Evolutionary conservation across 2,113 vertebrate genomes (phyloP).

Genomic region (Tenebrosternarchus preto): DNA sequence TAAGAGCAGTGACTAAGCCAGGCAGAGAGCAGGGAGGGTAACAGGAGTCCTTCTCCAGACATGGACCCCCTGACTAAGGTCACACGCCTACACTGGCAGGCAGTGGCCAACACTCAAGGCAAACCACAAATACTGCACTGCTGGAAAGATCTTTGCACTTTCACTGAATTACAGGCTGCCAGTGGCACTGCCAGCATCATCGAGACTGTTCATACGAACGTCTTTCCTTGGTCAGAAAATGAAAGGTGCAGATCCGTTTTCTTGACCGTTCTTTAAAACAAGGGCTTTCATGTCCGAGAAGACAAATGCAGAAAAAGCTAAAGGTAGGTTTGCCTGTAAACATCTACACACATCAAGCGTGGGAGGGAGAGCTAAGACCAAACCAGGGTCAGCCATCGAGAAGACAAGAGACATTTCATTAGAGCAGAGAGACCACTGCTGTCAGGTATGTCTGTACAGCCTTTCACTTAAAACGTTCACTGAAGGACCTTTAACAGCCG

Average conservation of each 20-base stretch:
- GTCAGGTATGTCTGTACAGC: neutral
- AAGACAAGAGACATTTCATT: constrained; percentile 17
- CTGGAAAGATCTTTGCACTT: neutral
- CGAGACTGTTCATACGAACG: neutral
- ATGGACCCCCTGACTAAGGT: constrained; percentile 10
- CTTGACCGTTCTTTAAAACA: neutral
- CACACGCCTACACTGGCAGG: constrained; percentile 11
- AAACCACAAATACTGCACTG: neutral
- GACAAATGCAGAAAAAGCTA: neutral
- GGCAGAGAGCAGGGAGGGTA: constrained; percentile 60
- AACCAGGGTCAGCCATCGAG: constrained; percentile 36
- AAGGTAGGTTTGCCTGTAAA: constrained; percentile 12
- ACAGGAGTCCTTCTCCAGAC: constrained; percentile 23
- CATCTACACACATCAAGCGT: constrained; percentile 13
- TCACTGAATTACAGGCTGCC: neutral
- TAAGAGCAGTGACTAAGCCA: constrained; percentile 63
- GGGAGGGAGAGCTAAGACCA: constrained; percentile 26
- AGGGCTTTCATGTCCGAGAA: neutral
- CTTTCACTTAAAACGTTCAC: neutral
- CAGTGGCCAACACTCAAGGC: constrained; percentile 20
- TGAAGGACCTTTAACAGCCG: neutral
- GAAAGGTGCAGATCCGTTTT: constrained; percentile 45
- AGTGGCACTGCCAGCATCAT: neutral
- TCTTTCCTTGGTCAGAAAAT: neutral
- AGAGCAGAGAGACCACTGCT: constrained; percentile 4